A percentile compares a stretch with the other conserved stretches of the same genome.
Evolutionary conservation across 2,888 invertebrate species (phyloP).

Genomic region (Drosophila multiciliata): DNA sequence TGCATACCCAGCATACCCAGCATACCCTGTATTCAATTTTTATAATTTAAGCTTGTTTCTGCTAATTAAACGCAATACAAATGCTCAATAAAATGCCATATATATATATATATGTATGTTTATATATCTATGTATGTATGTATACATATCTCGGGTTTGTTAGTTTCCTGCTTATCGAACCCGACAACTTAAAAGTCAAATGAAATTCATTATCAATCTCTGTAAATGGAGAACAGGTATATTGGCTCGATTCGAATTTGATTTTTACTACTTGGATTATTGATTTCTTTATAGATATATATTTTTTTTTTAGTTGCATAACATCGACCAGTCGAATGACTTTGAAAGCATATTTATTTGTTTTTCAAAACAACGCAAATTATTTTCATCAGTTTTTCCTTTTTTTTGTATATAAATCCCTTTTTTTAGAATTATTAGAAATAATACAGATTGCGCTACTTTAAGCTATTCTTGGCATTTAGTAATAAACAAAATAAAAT

Average conservation of each 20-base stretch:
- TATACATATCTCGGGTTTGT: background rate
- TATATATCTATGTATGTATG: background rate
- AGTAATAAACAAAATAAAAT: background rate
- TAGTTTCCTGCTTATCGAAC: background rate
- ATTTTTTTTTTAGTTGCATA: background rate
- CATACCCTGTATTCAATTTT: background rate
- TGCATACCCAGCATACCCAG: background rate
- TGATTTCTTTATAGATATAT: background rate
- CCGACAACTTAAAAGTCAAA: background rate
- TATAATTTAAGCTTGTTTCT: background rate
- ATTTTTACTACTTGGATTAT: background rate
- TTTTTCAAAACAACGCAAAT: background rate
- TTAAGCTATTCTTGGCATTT: background rate
- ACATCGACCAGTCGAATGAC: background rate
- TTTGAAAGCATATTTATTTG: background rate
- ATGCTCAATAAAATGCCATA: background rate
- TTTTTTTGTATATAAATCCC: background rate
- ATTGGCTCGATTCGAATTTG: background rate
- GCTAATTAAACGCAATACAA: background rate
- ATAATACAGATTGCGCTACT: background rate
- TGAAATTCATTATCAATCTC: background rate
- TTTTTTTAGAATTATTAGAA: background rate
- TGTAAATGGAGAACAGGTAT: background rate
- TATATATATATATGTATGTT: background rate
- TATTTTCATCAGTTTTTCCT: background rate